Evolutionary conservation across 2,888 invertebrate genomes (phyloP).

Genomic region (Bedellia somnulentella): DNA sequence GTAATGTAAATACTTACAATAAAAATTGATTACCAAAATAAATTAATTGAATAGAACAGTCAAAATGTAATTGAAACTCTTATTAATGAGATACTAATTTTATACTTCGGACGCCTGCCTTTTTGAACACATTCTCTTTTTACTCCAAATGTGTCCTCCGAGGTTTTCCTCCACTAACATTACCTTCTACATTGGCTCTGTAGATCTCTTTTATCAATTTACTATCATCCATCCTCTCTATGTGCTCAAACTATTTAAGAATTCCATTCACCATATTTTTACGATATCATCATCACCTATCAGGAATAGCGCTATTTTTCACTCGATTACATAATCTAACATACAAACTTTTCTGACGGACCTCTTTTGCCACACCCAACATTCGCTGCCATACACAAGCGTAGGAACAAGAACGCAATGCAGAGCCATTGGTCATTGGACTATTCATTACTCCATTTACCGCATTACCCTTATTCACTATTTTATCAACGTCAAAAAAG

Average conservation of each 20-base stretch:
- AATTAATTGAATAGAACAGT: too few relatives aligned
- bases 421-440: neutral
- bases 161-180: neutral
- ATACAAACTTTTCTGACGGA: neutral
- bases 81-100: too few relatives aligned
- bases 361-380: neutral
- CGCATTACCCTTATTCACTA: neutral
- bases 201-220: neutral
- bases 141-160: too few relatives aligned
- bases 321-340: neutral
- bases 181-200: neutral
- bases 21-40: too few relatives aligned
- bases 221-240: neutral
- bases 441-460: neutral
- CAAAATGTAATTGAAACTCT: too few relatives aligned
- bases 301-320: neutral
- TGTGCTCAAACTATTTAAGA: neutral
- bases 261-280: neutral
- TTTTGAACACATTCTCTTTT: too few relatives aligned
- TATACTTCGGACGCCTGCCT: neutral
- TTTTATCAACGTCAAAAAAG: too few relatives aligned
- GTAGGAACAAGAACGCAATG: neutral
- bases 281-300: neutral
- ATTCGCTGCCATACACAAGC: neutral
- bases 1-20: too few relatives aligned